Conservation (phyloP, 2,888 invertebrate genomes). For the Cheilosia vernalis region DNA sequence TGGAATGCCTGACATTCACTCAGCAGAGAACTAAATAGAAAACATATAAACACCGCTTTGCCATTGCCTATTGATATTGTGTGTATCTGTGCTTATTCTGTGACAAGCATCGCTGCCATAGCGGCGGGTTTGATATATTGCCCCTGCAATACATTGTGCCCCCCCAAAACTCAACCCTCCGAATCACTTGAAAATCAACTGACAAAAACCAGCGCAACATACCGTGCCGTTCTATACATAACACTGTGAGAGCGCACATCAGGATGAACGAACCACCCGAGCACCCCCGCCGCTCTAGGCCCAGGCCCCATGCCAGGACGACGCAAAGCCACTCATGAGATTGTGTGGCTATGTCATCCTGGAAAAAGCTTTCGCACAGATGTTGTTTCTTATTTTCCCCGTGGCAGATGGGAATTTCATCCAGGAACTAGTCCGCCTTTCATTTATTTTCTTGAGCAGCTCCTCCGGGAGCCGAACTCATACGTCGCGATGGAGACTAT, state of each 20-base stretch:
- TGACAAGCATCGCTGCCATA: slow-evolving; percentile 70
- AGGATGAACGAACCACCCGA: slow-evolving; percentile 54
- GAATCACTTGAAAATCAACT: slow-evolving; percentile 74
- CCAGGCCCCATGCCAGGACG: slow-evolving; percentile 65
- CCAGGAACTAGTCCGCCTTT: slow-evolving; percentile 75
- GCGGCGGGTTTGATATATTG: slow-evolving; percentile 70
- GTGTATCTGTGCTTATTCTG: slow-evolving; percentile 74
- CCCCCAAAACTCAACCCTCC: slow-evolving; percentile 52
- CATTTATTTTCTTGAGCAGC: slow-evolving; percentile 70
- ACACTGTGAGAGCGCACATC: slow-evolving; percentile 57
- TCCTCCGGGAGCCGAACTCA: slow-evolving; percentile 63
- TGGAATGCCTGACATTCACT: slow-evolving; percentile 75
- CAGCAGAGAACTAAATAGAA: slow-evolving; percentile 74
- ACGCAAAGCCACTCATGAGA: slow-evolving; percentile 75
- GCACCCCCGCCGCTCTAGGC: background rate
- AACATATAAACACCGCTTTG: slow-evolving; percentile 75
- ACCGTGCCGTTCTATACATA: slow-evolving; percentile 71
- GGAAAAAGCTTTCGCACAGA: slow-evolving; percentile 75
- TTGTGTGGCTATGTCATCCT: slow-evolving; percentile 80
- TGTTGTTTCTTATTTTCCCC: slow-evolving; percentile 73
- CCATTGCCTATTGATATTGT: slow-evolving; percentile 75
- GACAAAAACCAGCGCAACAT: slow-evolving; percentile 75
- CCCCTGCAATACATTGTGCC: slow-evolving; percentile 73
- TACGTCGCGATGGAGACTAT: slow-evolving; percentile 26
- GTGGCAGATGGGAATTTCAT: slow-evolving; percentile 73